Conservation (phyloP, 2,888 invertebrate genomes). For the Minunthozetes semirufus region DNA sequence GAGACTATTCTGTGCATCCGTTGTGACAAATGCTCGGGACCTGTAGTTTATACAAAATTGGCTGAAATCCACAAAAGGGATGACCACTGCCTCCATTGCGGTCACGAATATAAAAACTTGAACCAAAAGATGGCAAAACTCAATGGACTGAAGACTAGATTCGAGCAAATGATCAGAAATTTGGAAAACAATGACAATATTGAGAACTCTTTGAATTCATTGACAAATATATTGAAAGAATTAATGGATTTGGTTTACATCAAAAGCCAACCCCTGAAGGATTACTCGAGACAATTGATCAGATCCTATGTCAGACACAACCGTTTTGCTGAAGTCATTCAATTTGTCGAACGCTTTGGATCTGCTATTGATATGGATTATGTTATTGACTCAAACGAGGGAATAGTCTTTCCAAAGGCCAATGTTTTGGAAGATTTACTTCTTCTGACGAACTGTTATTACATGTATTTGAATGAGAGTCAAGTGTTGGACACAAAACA, state of each 20-base stretch:
- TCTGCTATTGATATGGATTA: background rate
- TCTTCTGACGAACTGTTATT: background rate
- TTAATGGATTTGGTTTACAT: background rate
- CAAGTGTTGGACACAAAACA: background rate
- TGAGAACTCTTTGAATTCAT: background rate
- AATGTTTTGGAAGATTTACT: background rate
- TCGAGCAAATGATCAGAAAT: background rate
- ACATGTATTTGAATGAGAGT: background rate
- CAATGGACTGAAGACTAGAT: background rate
- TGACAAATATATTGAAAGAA: background rate
- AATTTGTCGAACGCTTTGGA: background rate
- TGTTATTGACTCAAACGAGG: too few species aligned
- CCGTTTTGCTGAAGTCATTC: background rate
- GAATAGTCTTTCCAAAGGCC: background rate
- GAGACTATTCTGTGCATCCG: background rate
- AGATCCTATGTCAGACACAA: background rate
- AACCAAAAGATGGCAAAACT: background rate
- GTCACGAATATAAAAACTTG: background rate
- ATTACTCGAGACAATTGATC: background rate
- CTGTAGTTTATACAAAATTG: background rate
- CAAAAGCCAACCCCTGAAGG: background rate
- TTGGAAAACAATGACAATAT: background rate
- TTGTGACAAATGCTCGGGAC: conserved; percentile 21
- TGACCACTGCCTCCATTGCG: background rate
- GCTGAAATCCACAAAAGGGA: too few species aligned